Base-by-base conservation (phyloP, 37 sponge, comb jelly and placozoan species). In the Geodia barretti region DNA sequence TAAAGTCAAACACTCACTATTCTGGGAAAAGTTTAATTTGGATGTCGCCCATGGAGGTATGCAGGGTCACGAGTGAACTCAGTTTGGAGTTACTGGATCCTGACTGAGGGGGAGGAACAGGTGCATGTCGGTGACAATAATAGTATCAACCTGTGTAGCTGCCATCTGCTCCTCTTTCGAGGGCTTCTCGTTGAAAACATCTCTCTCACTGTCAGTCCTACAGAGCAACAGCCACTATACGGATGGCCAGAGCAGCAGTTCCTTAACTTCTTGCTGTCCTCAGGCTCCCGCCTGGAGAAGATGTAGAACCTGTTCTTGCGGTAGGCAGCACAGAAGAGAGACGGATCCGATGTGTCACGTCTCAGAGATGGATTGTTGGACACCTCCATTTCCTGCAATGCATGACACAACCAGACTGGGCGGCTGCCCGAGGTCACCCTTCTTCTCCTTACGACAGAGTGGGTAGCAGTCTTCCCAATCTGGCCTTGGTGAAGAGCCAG, bases 281-380 rank as follows among this genome's bases (percentile, higher is more conserved):
- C 94, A n/a, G 98, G 96, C 20, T 98, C 92, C 30, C 95, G 70
- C 40, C 83, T 72, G 39, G 92, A 87, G 70, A 98, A 95, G 79
- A 98, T 70, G 84, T 93, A 98, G 68, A 98, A 98, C 72, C 98
- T 47, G 89, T 95, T 98, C 86, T 93, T 95, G 77, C 95, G 95
- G 87, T 90, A 92, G 7, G 90, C 96, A 24, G 96, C 87, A 54
- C 90, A 83, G 64, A 98, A 72, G 39, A 98, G 72, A 25, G 94
- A 93, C 39, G 98, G 98, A 74, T 96, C 97, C 0, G 89, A 74
- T 29, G 78, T 81, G 60, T 89, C 87, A 43, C 79, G 81, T 25
- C 79, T 68, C 31, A 96, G 87, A 28, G 72, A 39, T 41, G 97
- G 94, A 63, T 96, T 96, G 40, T 91, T 90, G 35, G 94, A 94